Base-by-base conservation (phyloP, 2,888 invertebrate species). In the Ceraclea dissimilis region DNA sequence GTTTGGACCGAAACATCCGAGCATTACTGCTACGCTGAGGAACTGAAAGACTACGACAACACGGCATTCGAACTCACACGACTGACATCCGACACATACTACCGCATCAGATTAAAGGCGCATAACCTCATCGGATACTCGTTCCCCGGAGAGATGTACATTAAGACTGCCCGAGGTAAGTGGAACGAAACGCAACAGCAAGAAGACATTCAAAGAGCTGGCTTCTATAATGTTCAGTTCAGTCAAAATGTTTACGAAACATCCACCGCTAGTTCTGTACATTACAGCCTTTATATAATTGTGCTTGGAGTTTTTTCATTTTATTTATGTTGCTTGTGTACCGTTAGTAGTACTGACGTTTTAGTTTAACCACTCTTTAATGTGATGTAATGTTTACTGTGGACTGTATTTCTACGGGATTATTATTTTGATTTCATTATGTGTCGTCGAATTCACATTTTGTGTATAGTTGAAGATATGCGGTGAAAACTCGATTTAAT, bases 151-250 rank as follows among this genome's bases (percentile, higher is more conserved):
- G 81, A 84, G 68, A 81, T 90, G 64, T 82, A 85, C 69, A 81
- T 94, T 71, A 90, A 86, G 76, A 94, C 94, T 63, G 86, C 90
- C 67, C 82, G 85, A 81, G 92, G 93, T 92, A 86, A 89, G 89
- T 82, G 78, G 70, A 72, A 71, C 68, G 71, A 71, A 67, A 8
- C 39, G 39, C 48, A 52, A 16, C 39, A 26, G 22, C 43, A 31
- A 65, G 74, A 76, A 66, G 72, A 74, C 62, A 74, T 73, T 49
- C 66, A 71, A 54, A 72, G 71, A 63, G 74, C 75, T 62, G 77
- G 76, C 64, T 76, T 77, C 71, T 77, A 76, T 69, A 74, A 78
- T 64, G 75, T 76, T 13, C 76, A 73, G 67, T 75, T 74, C 59
- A 72, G 72, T 65, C 69, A 73, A 61, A 69, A 74, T 62, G 67